These are phyloP conservation scores for Eupelmus urozonus DNA, from an alignment of 2,888 invertebrate species.

Conservation along the genomic window DNA sequence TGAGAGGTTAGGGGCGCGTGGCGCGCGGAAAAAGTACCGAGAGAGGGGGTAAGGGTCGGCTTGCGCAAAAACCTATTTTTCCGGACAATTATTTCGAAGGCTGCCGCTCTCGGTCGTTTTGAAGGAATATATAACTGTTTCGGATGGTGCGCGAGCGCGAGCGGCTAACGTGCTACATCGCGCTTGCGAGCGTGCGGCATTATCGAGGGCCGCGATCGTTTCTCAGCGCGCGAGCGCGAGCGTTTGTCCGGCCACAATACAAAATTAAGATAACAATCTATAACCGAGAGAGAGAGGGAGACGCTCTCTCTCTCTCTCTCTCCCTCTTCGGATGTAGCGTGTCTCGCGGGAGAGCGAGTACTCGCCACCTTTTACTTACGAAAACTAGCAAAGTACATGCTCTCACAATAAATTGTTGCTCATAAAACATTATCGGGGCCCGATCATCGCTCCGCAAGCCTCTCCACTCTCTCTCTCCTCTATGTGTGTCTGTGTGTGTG, in stretches of 20 bases:
- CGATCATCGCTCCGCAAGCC: constrained; percentile 24
- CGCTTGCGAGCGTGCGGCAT: constrained; percentile 32
- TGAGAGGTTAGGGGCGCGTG: neutral
- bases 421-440: constrained; percentile 58
- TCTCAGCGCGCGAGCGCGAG: constrained; percentile 56
- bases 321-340: neutral
- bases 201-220: constrained; percentile 58
- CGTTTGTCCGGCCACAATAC: constrained; percentile 58
- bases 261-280: constrained; percentile 60
- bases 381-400: constrained; percentile 59
- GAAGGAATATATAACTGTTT: constrained; percentile 56
- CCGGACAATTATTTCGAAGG: constrained; percentile 50
- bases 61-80: constrained; percentile 42
- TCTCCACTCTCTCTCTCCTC: neutral
- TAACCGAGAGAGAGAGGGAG: constrained; percentile 32
- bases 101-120: constrained; percentile 2
- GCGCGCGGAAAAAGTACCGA: neutral
- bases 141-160: neutral
- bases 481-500: neutral
- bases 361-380: constrained; percentile 58
- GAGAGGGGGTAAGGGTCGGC: neutral
- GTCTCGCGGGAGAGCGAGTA: constrained; percentile 27
- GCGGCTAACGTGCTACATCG: constrained; percentile 45
- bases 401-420: constrained; percentile 57
- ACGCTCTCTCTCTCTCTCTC: neutral